Evolutionary conservation across 2,797 vertebrate species (phyloP), one percentile per base, ranked within the genome.

Genomic region (Allobates femoralis): DNA sequence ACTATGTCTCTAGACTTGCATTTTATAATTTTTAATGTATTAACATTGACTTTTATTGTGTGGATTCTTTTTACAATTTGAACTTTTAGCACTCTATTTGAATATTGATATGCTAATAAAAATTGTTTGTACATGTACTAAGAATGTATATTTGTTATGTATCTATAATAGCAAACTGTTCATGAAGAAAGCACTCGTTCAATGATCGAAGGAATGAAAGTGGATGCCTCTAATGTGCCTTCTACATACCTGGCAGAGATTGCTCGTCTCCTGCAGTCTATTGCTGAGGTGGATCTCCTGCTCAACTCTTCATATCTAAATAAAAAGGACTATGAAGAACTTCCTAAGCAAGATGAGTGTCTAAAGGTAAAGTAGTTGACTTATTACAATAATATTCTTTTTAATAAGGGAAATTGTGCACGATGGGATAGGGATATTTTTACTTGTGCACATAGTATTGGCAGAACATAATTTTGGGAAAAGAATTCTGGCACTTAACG

Each of bases 231-330:
- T 89, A 92, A 94, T 69, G 93, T 95, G 94, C 94, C 95, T 95
- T 95, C 94, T 93, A 86, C 93, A 34, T 95, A 95, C 86, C 90
- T 97, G 77, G 91, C 94, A 91, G 97, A 97, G 92, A 95, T 99
- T 90, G 94, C 95, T 91, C 94, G 91, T n/a, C 91, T 98, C 89
- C 93, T 96, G 84, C 95, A 96, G 89, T 94, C 93, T 11, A 94
- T 99, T 90, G 95, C 96, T 28, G 96, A 97, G 92, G 95, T 96
- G 46, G 96, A 98, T 92, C 95, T 96, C 88, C 93, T 94, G 90
- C 95, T 99, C 92, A 97, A 96, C 93, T 96, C 97, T 89, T 96
- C 96, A 15, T 96, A 95, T 86, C 96, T 96, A 91, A 95, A 94
- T 94, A 96, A 94, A 51, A 96, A 95, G 76, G 94, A 96, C 28